Base-by-base conservation (phyloP, 2,888 invertebrate genomes). In the Pherbina coryleti region DNA sequence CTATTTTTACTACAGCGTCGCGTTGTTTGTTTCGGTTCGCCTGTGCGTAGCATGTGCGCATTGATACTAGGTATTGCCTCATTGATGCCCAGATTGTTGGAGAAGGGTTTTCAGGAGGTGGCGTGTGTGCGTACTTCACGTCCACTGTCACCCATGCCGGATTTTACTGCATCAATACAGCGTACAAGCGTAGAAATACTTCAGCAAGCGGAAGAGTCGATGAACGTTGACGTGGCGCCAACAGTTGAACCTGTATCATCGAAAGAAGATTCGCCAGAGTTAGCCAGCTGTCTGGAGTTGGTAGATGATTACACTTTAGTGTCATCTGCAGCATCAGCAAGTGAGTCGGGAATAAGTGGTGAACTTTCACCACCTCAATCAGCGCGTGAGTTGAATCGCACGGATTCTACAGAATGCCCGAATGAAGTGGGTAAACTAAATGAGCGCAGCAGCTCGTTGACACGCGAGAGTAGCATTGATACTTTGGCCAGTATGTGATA, bases 1-100 rank as follows among this genome's bases (percentile, higher is more conserved):
- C 91, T 99, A 76, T 90, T 99, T 76, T 91, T 99, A 69, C 91
- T 99, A 78, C 96, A 98, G 87, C 94, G 95, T 83, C 93, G 95
- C 88, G 95, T 98, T 60, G 93, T 99, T 75, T 96, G 98, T 87
- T 97, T 96, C 90, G 96, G 97, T 76, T 95, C 97, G 25, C 98
- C 98, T 2, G 98, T 98, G 2, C 95, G 97, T 79, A 93, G 95
- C 8, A 91, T 99, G 82, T 98, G 98, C 83, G 93, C 95, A 8
- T 93, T 95, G 5, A 93, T 99, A 83, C 91, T 99, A 75, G 95
- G 98, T 7, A 91, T 99, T 71, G 91, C 98, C 0, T 98, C 98
- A 1, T 90, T 99, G 51, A 93, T 97, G 90, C 99, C 99, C 73
- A 95, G 94, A 66, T 94, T 97, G 91, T 92, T 98, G 82, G 97